phyloP scores from a whole-genome alignment of 2,797 vertebrate genomes.

The Pipistrellus pipistrellus region DNA sequence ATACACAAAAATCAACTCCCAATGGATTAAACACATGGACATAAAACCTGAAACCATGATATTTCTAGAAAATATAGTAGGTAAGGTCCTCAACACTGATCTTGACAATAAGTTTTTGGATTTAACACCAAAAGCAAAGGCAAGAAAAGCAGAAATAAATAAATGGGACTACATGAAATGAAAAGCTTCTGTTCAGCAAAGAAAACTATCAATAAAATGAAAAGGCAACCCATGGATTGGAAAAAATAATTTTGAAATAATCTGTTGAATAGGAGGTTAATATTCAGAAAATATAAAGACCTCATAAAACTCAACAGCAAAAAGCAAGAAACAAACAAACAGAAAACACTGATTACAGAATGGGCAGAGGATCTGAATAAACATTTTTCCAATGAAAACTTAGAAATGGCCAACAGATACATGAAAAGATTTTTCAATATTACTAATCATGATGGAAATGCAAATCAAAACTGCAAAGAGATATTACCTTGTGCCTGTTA shows the following conservation, averaged over 20 bases:
- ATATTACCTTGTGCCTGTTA: neutral
- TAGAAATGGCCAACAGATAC: neutral
- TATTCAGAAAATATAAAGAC: neutral
- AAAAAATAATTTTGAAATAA: neutral
- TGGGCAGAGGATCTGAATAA: neutral
- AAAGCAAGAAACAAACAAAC: neutral
- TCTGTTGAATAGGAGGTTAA: neutral
- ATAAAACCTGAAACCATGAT: neutral
- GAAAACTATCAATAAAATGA: conserved; percentile 3
- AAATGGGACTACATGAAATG: neutral
- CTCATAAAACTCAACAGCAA: neutral
- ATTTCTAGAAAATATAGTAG: neutral
- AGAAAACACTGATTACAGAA: neutral
- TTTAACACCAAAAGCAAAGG: neutral
- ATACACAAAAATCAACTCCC: neutral
- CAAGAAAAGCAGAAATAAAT: neutral
- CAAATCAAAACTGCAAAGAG: neutral
- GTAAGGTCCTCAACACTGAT: neutral
- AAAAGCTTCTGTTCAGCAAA: neutral
- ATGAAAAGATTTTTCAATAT: neutral
- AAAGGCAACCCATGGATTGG: neutral
- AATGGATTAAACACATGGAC: neutral
- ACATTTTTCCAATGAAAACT: neutral
- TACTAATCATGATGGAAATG: neutral
- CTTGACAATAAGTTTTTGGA: neutral